phyloP scores from a whole-genome alignment of 1,140 invertebrate species.

The Cardiocondyla obscurior region DNA sequence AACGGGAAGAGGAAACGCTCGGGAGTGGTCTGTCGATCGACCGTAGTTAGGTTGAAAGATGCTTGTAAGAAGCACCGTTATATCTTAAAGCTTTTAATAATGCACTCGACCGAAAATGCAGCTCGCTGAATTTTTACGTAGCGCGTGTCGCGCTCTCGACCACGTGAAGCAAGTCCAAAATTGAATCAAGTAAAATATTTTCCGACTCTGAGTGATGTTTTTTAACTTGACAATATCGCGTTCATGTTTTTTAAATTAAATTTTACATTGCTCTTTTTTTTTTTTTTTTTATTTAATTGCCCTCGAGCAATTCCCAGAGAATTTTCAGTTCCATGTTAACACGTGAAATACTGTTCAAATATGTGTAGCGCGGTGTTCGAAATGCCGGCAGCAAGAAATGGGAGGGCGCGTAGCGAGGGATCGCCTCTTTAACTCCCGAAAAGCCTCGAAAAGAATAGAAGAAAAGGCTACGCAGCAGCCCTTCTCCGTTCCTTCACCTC shows the following conservation, averaged over 20 bases:
- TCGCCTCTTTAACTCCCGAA: constrained; percentile 28
- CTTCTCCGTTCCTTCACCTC: constrained; percentile 25
- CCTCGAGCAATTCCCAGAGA: neutral
- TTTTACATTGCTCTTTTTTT: neutral
- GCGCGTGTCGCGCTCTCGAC: neutral
- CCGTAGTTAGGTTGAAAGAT: neutral
- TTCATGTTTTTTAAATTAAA: neutral
- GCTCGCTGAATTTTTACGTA: neutral
- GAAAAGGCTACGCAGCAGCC: neutral
- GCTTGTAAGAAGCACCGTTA: neutral
- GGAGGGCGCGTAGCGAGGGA: constrained; percentile 39
- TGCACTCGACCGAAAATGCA: neutral
- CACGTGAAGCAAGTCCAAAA: neutral
- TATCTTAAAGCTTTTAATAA: neutral
- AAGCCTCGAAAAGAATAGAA: constrained; percentile 38
- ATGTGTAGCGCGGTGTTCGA: constrained; percentile 5
- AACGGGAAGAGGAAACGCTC: constrained; percentile 30
- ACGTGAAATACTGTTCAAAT: constrained; percentile 5
- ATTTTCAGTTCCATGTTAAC: constrained; percentile 31
- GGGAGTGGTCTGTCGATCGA: neutral
- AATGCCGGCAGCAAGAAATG: constrained; percentile 54
- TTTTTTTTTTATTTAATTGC: neutral
- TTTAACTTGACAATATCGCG: neutral
- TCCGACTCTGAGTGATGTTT: neutral
- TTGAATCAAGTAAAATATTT: neutral